Evolutionary conservation across 2,888 invertebrate species (phyloP), one percentile per base, ranked within the genome.

Genomic region (Coelogynopora nodosa): DNA sequence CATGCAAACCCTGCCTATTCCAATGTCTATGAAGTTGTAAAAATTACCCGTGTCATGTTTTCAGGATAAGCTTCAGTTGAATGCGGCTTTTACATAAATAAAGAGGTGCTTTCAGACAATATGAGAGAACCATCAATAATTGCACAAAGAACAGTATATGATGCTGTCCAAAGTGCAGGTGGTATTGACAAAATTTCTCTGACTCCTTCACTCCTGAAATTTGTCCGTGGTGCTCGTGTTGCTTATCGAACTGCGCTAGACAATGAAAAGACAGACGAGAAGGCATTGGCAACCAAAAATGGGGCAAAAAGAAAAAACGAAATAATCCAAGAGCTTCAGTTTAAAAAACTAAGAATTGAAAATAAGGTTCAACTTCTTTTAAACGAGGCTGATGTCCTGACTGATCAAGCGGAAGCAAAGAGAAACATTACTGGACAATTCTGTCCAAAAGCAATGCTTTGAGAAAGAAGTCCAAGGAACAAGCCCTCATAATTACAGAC

Each of bases 321-420:
- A 74, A 74, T 74, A 74, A 74, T 74, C 74, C 74, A 74, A 74
- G 74, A 74, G 74, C 74, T 74, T 74, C 74, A 74, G 74, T 74
- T 26, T 2, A 74, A 74, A 74, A 74, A 74, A 74, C 27, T n/a
- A 74, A 74, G 74, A 74, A 74, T 74, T 74, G 74, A 74, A 74
- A 74, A 74, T 74, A 74, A n/a, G 74, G 74, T 74, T 23, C 74
- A 74, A 74, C 74, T 74, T 74, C 74, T 74, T 74, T 74, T 26
- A 74, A 74, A 74, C 23, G 74, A 74, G 74, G 74, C 74, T 74
- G 74, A 74, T 74, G 74, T 74, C 74, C 74, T 74, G 27, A 26
- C 74, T 74, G 74, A 74, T 74, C 74, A 74, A 74, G 74, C 74
- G 23, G 74, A 74, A 74, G 27, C 74, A 26, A 74, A 74, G 74